phyloP scores from a whole-genome alignment of 2,113 vertebrate species.

The Crotalus horridus region DNA sequence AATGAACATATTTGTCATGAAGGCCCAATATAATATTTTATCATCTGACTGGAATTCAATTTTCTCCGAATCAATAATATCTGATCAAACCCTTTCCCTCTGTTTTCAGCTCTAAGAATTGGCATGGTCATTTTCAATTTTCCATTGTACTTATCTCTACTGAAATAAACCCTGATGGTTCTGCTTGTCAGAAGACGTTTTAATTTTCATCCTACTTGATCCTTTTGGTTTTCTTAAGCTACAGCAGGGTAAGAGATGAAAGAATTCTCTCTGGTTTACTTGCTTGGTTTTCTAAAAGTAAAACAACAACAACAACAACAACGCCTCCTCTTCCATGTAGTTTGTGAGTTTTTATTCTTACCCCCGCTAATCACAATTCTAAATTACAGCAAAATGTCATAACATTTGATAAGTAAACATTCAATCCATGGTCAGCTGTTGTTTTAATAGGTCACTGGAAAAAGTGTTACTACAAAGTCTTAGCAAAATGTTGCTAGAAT shows the following conservation, averaged over 20 bases:
- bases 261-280: not conserved
- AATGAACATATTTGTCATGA: not conserved
- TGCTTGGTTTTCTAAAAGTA: not conserved
- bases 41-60: fast-evolving
- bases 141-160: not conserved
- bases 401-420: constrained; percentile 18
- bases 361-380: constrained; percentile 10
- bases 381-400: constrained; percentile 44
- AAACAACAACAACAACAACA: constrained; percentile 7
- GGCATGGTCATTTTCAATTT: not conserved
- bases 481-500: constrained; percentile 29
- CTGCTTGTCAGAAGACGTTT: not conserved
- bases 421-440: constrained; percentile 44
- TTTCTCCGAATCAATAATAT: not conserved
- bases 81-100: not conserved
- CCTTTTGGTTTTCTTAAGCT: not conserved
- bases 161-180: not conserved
- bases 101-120: not conserved
- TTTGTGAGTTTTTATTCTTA: constrained; percentile 23
- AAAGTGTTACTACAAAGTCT: constrained; percentile 29
- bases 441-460: constrained; percentile 33
- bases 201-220: not conserved
- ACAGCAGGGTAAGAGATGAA: constrained; percentile 19
- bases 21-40: not conserved
- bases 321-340: not conserved